Conservation (phyloP, 2,797 vertebrate species). For the Pantherophis vulpinus region DNA sequence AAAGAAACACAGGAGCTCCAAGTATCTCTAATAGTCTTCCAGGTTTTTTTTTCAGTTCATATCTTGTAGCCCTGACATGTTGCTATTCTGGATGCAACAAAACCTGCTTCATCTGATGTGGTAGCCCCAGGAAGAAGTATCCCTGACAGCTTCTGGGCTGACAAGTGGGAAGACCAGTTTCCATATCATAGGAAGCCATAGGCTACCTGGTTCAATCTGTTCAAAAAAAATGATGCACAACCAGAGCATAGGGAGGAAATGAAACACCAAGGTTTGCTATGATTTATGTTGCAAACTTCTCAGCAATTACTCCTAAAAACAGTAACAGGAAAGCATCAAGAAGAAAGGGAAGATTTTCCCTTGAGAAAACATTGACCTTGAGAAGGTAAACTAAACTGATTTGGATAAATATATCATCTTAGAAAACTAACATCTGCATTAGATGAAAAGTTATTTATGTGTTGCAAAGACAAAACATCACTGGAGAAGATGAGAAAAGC, state of each 20-base stretch:
- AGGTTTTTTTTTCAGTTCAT: background rate
- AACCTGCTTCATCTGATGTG: background rate
- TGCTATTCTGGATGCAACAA: background rate
- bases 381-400: conserved; percentile 8
- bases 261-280: background rate
- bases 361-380: background rate
- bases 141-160: background rate
- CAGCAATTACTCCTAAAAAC: background rate
- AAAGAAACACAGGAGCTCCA: background rate
- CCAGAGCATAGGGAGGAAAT: background rate
- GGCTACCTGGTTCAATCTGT: background rate
- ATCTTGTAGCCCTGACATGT: background rate
- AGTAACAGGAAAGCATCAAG: conserved; percentile 3
- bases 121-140: background rate
- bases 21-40: background rate
- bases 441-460: conserved; percentile 23
- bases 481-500: conserved; percentile 16
- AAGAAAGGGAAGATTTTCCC: background rate
- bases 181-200: background rate
- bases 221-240: background rate
- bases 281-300: background rate
- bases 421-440: conserved; percentile 3
- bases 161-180: background rate
- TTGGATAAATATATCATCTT: background rate
- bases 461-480: conserved; percentile 32